Conservation (phyloP, 1,140 invertebrate genomes). For the Macrobrachium nipponense region DNA sequence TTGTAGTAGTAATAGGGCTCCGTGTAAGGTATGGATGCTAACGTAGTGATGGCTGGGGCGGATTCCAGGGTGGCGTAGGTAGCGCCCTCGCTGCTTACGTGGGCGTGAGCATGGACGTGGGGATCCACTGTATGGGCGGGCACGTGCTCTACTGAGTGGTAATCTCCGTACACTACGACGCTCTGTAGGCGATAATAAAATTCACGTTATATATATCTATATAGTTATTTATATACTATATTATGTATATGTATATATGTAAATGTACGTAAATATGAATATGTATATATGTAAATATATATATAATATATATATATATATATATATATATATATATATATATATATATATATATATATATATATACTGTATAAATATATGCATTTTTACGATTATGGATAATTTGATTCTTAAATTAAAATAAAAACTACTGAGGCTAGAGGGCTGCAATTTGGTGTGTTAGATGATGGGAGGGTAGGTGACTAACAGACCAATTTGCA, state of each 20-base stretch:
- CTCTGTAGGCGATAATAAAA: constrained; percentile 34
- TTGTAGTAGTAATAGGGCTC: constrained; percentile 48
- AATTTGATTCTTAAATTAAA: too few relatives aligned
- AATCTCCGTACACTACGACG: constrained; percentile 44
- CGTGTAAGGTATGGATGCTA: constrained; percentile 32
- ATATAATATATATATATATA: neutral
- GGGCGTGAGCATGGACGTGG: constrained; percentile 38
- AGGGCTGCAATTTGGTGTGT: too few relatives aligned
- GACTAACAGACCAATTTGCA: too few relatives aligned
- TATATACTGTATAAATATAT: neutral
- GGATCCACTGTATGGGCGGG: constrained; percentile 30
- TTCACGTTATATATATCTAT: neutral
- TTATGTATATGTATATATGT: neutral
- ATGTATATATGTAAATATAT: constrained; percentile 1
- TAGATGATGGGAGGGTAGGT: too few relatives aligned
- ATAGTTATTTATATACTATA: neutral
- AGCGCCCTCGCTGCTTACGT: constrained; percentile 50
- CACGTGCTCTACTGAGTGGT: constrained; percentile 39
- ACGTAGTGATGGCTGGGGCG: constrained; percentile 46
- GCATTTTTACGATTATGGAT: neutral
- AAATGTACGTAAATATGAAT: neutral
- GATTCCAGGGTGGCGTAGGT: constrained; percentile 51
- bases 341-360: constrained; percentile 17
- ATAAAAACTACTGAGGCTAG: too few relatives aligned
- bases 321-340: constrained; percentile 2